Percentiles rank a stretch among this genome's conserved stretches.
Evolutionary conservation across 2,888 invertebrate species (phyloP).

Genomic region (Penaeus monodon): DNA sequence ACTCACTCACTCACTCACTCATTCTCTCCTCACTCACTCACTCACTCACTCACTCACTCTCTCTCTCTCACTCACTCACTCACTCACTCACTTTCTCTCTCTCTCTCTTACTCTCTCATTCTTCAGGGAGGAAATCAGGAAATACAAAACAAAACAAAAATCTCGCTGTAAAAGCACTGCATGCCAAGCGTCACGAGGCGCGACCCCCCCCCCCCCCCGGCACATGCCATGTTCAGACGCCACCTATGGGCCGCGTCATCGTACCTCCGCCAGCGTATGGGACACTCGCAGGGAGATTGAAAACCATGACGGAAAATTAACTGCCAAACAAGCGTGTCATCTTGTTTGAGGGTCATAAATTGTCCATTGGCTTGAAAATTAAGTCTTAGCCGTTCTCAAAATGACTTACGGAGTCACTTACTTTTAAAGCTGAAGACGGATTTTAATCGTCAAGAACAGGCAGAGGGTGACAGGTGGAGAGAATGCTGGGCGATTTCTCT

Average conservation of each 20-base stretch:
- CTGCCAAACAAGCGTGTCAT: constrained; percentile 52
- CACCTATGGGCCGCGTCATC: background rate
- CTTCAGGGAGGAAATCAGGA: background rate
- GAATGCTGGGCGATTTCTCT: no score
- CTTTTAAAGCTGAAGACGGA: constrained; percentile 20
- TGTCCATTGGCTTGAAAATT: constrained; percentile 49
- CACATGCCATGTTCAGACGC: constrained; percentile 5
- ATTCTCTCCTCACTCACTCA: background rate
- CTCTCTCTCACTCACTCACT: background rate
- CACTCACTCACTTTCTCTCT: background rate
- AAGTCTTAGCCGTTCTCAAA: constrained; percentile 45
- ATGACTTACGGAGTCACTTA: constrained; percentile 38
- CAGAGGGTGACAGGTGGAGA: no score
- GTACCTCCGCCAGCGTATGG: constrained; percentile 42
- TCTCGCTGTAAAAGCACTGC: background rate
- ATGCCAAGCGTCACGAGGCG: background rate
- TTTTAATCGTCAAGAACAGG: constrained; percentile 16
- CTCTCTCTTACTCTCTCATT: background rate
- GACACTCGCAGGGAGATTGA: constrained; percentile 50
- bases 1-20: background rate
- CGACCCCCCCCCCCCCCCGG: background rate
- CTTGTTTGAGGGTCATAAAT: constrained; percentile 43
- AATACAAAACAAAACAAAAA: no score
- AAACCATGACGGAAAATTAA: constrained; percentile 57
- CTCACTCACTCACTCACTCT: background rate